Percentiles rank a stretch among this genome's conserved stretches.
Conservation (phyloP, 2,113 vertebrate species). For the Archocentrus centrarchus region DNA sequence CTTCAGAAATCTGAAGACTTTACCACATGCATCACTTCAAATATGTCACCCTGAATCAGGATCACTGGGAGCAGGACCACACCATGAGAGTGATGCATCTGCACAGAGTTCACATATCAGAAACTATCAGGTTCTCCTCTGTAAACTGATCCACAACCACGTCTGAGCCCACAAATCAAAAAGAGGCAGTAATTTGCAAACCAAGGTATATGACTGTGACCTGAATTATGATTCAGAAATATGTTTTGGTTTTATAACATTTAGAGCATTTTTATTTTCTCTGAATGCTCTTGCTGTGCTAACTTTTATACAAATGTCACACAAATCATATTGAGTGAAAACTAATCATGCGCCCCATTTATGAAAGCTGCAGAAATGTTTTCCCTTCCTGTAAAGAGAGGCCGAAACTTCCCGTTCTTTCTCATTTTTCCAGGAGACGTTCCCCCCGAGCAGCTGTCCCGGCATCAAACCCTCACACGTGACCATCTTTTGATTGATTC, state of each 20-base stretch:
- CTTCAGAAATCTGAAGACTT: conserved; percentile 42
- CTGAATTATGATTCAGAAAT: too few relatives aligned
- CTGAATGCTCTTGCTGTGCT: neutral
- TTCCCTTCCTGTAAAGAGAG: too few relatives aligned
- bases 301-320: neutral
- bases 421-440: too few relatives aligned
- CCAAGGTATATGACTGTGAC: too few relatives aligned
- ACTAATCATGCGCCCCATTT: too few relatives aligned
- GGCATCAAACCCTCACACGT: too few relatives aligned
- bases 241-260: neutral
- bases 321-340: too few relatives aligned
- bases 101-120: neutral
- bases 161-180: too few relatives aligned
- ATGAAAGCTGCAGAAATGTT: too few relatives aligned
- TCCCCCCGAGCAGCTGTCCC: too few relatives aligned
- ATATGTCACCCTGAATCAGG: conserved; percentile 3
- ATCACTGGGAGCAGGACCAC: neutral
- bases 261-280: neutral
- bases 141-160: neutral
- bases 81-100: neutral
- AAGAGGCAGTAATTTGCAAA: too few relatives aligned
- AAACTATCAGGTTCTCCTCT: neutral
- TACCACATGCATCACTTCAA: neutral
- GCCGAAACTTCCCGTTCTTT: too few relatives aligned
- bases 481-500: neutral